Base-by-base conservation (phyloP, 1,140 invertebrate species). In the Akabosia matsudoensis region DNA sequence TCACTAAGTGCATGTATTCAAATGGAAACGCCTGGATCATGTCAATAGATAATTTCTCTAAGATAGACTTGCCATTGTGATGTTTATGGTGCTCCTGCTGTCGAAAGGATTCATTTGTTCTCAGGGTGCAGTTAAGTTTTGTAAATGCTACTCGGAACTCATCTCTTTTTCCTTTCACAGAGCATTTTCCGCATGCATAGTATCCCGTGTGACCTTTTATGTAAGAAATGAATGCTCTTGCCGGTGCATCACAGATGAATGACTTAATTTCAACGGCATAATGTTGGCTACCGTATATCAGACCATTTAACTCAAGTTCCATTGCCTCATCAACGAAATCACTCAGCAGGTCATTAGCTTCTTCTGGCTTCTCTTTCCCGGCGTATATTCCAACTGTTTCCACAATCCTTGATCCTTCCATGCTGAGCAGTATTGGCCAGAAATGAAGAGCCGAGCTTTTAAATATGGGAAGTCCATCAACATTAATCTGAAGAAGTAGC, bases 171-270 rank as follows among this genome's bases (percentile, higher is more conserved):
- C 81, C 80, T 76, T 78, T 74, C 30, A 76, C 33, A 54, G 34
- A 73, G 52, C 84, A 84, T 67, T 82, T 81, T 24, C 81, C 79
- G 80, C 84, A 84, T 1, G 80, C 82, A 77, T 78, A 74, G 67
- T 80, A 83, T 3, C 81, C 83, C 45, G 64, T 78, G 64, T 83
- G 82, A 26, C 77, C 77, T 78, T 83, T 84, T 4, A 80, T 80
- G 10, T 74, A 16, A 33, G 81, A 80, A 0, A 85, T 76, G 76
- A 82, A 83, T 26, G 82, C 79, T 26, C 80, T 61, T 0, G 83
- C 84, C 1, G 82, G 83, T 0, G 83, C 79, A 81, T 85, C 84
- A 79, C 83, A 84, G 28, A 84, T 76, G 24, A 84, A 64, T 61
- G 72, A 75, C 30, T 70, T 1, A 16, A 83, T 71, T 26, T 52